Evolutionary conservation across 1,140 invertebrate species (phyloP), one percentile per base, ranked within the genome.

Genomic region (Caerostris darwini): DNA sequence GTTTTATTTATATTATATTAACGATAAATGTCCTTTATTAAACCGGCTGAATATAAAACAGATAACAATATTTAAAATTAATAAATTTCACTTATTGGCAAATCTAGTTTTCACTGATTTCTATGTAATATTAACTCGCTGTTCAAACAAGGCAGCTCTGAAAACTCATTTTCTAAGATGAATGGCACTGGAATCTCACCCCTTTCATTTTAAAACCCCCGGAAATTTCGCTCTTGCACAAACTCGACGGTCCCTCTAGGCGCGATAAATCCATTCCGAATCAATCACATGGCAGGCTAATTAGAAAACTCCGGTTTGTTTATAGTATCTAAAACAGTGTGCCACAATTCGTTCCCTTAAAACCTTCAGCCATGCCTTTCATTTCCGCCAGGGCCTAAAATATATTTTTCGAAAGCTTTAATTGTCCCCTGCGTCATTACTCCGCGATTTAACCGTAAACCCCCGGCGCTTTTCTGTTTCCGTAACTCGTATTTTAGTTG

Each of bases 361-460:
- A 77, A 53, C 71, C 71, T 12, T 50, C 34, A 50, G 19, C 34
- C 19, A 12, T 50, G 34, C 71, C 34, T 77, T n/a, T 77, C 71
- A 77, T 77, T 77, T 77, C 71, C 71, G 71, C 34, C 5, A 5
- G 19, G 34, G 34, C 50, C 34, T 10, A 50, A 64, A 77, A 77
- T 77, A 77, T 77, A 77, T 77, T 77, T 77, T 77, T 77, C 7
- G 71, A 50, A 77, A 77, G 34, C 71, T 77, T 77, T 77, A 77
- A 77, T 77, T 77, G 56, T 83, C 56, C 56, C 17, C 56, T n/a
- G n/a, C 82, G 54, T 58, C 56, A 83, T 83, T 83, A 57, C 56
- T 56, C 54, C 54, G 12, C 82, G 82, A 58, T 77, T 77, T 77
- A 77, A 77, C 71, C 34, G 71, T 50, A 77, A 77, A 50, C 34